Conservation (phyloP, 2,797 vertebrate genomes). For the Otus scops region DNA sequence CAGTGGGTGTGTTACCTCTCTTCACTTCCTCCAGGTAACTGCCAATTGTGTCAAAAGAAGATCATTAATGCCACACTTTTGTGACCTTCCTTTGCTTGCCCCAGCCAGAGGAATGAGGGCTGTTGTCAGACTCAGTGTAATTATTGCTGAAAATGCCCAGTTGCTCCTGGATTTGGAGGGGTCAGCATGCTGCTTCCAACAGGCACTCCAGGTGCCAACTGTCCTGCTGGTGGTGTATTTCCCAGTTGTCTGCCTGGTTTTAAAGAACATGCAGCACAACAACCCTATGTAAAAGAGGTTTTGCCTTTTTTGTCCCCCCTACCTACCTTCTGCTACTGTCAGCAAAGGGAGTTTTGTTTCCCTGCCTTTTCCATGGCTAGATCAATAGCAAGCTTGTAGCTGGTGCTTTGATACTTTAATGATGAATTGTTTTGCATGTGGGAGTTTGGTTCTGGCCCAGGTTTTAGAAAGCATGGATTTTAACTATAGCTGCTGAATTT, state of each 20-base stretch:
- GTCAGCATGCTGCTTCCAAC: neutral
- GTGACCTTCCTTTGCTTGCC: neutral
- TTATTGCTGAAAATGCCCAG: neutral
- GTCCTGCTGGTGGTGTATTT: neutral
- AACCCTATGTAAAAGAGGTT: neutral
- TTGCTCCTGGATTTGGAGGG: neutral
- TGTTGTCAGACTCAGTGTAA: neutral
- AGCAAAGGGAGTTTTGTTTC: neutral
- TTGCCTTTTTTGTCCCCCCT: neutral
- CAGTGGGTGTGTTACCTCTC: neutral
- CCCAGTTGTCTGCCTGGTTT: neutral
- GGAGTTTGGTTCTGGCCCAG: neutral
- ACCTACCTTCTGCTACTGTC: neutral
- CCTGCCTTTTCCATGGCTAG: neutral
- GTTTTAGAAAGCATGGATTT: neutral
- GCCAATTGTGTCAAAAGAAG: rapidly evolving
- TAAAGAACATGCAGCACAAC: neutral
- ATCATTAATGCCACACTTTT: too few relatives aligned
- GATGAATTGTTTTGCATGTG: neutral
- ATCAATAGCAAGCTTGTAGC: neutral
- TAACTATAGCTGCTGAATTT: neutral
- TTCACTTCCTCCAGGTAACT: neutral
- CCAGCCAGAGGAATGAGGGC: neutral
- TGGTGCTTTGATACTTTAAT: neutral
- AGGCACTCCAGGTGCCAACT: neutral